Percentiles rank a stretch among this genome's conserved stretches.
phyloP scores from a whole-genome alignment of 2,888 invertebrate genomes.

The Eristalis arbustorum region DNA sequence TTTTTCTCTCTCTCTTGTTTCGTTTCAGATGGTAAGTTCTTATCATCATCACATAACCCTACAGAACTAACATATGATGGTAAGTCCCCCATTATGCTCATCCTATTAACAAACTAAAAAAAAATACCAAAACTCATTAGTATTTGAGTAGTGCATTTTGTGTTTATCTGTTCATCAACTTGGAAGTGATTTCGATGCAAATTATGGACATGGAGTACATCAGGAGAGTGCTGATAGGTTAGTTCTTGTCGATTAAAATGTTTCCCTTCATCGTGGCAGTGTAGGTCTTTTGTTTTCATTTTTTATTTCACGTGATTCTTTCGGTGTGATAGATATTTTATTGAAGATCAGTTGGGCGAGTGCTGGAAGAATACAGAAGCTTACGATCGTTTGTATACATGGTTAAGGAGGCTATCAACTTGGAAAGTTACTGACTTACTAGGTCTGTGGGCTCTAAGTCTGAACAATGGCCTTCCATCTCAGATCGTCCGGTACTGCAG shows the following conservation, averaged over 20 bases:
- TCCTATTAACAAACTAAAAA: constrained; percentile 68
- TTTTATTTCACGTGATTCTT: not conserved
- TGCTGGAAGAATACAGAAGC: not conserved
- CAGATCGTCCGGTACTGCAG: no score
- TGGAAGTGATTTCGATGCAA: constrained; percentile 47
- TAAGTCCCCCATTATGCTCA: constrained; percentile 76
- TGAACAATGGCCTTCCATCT: no score
- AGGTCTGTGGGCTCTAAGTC: no score
- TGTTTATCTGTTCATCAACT: constrained; percentile 59
- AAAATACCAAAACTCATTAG: constrained; percentile 55
- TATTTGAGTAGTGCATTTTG: constrained; percentile 59
- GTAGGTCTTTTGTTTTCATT: not conserved
- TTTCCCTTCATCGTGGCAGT: not conserved
- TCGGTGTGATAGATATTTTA: not conserved
- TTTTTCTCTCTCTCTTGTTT: constrained; percentile 70
- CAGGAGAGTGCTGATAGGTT: constrained; percentile 48
- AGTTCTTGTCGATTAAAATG: not conserved
- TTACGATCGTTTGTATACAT: no score
- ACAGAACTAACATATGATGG: constrained; percentile 81
- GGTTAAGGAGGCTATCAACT: no score
- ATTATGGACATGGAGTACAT: constrained; percentile 48
- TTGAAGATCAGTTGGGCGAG: not conserved
- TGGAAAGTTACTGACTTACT: no score
- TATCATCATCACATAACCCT: constrained; percentile 80
- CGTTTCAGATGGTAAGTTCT: constrained; percentile 81